Evolutionary conservation across 1,140 invertebrate genomes (phyloP), one percentile per base, ranked within the genome.

Genomic region (Hirudo medicinalis): DNA sequence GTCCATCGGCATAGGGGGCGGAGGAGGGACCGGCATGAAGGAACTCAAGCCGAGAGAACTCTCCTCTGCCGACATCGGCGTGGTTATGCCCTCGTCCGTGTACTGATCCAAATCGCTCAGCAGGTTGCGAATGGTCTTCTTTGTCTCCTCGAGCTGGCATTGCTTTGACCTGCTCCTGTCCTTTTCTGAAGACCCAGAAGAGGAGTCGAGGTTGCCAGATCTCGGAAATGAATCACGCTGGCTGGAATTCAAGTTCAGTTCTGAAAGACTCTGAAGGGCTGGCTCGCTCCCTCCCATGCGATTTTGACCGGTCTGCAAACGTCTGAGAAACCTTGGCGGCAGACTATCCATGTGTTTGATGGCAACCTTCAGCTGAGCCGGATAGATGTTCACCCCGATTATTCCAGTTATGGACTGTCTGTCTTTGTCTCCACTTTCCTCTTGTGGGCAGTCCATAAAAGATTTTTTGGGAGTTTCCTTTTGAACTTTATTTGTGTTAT

Each of bases 291-390:
- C 55, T 22, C 57, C 63, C 27, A 72, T 43, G 19, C 63, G n/a
- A 43, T 72, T 72, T 54, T 69, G 72, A 40, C 71, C 70, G 4
- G 70, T 67, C 22, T 74, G 70, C 29, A 74, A 36, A 40, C 67
- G 32, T 25, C 70, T 60, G 19, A 74, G 70, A 68, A 74, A 74
- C 40, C 73, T 55, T 36, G 73, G 73, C 25, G 73, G 73, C 70
- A 74, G 40, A 40, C 66, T 74, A n/a, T 72, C 70, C 73, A 74
- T 74, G 54, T 74, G 73, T 40, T 74, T 74, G 20, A 74, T 70
- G 20, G 73, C 73, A 53, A 74, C 73, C 54, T 74, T 74, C 57
- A 74, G 60, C 67, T 74, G 73, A 27, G 73, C 70, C 22, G 73
- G 73, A 32, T 74, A 74, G 22, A 74, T 67, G 13, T 74, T 74